Evolutionary conservation across 2,113 vertebrate species (phyloP).

Genomic region (Seriola rivoliana): DNA sequence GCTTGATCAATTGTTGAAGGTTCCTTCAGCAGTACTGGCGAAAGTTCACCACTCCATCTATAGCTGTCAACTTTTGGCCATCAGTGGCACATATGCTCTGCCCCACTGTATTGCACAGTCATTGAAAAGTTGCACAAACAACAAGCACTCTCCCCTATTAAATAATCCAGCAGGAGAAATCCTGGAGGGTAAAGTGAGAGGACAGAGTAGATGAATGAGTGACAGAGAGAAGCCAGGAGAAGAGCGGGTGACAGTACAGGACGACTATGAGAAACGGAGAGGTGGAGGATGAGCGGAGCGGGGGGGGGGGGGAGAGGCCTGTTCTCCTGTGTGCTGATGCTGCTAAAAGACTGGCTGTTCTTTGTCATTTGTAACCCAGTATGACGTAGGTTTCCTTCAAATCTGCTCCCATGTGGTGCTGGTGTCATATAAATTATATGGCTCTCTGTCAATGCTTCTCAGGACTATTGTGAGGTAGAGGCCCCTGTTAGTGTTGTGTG

Average conservation of each 20-base stretch:
- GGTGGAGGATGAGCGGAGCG: background rate
- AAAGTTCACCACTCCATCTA: background rate
- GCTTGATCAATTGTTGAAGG: background rate
- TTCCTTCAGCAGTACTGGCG: background rate
- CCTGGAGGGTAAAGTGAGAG: constrained; percentile 51
- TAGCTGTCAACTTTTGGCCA: background rate
- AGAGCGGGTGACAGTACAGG: constrained; percentile 25
- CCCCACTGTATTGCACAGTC: background rate
- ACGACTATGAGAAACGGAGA: constrained; percentile 10
- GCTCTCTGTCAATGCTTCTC: constrained; percentile 48
- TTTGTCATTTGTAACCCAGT: constrained; percentile 52
- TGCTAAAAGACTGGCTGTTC: constrained; percentile 32
- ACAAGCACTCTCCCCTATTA: constrained; percentile 34
- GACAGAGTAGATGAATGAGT: constrained; percentile 40
- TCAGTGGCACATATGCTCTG: background rate
- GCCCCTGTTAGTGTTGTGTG: constrained; percentile 21
- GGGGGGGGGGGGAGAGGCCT: too few species aligned
- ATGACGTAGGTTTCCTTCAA: constrained; percentile 54
- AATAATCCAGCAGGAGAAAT: constrained; percentile 66
- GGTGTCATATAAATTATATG: constrained; percentile 58
- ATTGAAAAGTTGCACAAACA: constrained; percentile 10
- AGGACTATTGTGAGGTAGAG: constrained; percentile 44
- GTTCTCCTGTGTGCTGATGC: constrained; percentile 48
- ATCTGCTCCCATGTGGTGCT: constrained; percentile 45
- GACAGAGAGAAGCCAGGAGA: constrained; percentile 19